A percentile compares a stretch with the other conserved stretches of the same genome.
These are phyloP conservation scores for Tetrapedia diversipes DNA, from an alignment of 2,888 invertebrate species.

Conservation along the genomic window DNA sequence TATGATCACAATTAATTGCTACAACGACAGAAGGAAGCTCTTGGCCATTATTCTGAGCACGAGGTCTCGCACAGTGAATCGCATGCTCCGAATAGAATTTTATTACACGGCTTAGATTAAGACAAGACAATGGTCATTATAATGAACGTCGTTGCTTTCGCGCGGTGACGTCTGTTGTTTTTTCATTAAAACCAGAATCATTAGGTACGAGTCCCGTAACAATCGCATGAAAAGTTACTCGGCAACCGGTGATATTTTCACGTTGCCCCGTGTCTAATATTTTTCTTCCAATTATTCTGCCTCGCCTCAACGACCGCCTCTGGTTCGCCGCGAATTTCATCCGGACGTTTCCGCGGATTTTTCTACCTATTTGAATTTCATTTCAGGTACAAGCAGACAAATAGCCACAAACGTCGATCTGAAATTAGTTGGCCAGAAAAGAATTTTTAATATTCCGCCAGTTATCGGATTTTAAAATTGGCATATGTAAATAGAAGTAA, in stretches of 20 bases:
- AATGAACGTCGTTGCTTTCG: conserved; percentile 7
- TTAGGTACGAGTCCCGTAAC: not conserved
- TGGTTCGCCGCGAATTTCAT: not conserved
- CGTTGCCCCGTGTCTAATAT: not conserved
- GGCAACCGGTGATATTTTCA: not conserved
- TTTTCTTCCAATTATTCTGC: not conserved
- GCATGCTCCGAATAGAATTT: not conserved
- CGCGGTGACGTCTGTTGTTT: not conserved
- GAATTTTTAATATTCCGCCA: not conserved
- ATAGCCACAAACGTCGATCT: not conserved
- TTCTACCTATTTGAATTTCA: conserved; percentile 8
- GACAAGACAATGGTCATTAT: conserved; percentile 11
- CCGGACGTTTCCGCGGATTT: not conserved
- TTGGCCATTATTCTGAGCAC: not conserved
- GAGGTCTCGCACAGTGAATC: not conserved
- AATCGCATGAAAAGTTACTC: conserved; percentile 14
- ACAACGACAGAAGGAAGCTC: not conserved
- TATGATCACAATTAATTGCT: not conserved
- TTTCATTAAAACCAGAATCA: conserved; percentile 11
- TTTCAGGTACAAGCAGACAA: not conserved
- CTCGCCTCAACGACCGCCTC: not conserved
- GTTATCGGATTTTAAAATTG: conserved; percentile 4
- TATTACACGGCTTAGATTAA: not conserved
- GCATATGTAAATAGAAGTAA: not conserved
- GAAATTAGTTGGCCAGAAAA: conserved; percentile 1